These are phyloP conservation scores for Epiblema foenella DNA, from an alignment of 2,888 invertebrate genomes.

Conservation along the genomic window DNA sequence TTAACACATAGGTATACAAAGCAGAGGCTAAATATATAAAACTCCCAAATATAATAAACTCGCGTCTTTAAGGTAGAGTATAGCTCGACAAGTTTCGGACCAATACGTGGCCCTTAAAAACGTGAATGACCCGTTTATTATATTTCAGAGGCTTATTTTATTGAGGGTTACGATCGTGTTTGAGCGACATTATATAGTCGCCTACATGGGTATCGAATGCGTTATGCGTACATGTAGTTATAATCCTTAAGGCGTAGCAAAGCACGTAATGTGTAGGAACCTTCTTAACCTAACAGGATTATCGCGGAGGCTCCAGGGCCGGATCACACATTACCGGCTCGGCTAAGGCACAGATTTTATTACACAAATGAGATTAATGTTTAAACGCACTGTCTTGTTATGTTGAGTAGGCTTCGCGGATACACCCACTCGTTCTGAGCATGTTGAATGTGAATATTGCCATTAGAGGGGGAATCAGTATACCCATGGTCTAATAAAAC, in stretches of 20 bases:
- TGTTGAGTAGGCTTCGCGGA: constrained; percentile 49
- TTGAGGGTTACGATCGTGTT: background rate
- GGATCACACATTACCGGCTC: constrained; percentile 79
- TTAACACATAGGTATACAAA: too few species aligned
- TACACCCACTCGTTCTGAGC: background rate
- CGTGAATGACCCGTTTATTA: too few species aligned
- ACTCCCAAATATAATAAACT: too few species aligned
- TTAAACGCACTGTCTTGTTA: constrained; percentile 62
- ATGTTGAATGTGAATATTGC: background rate
- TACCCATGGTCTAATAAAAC: too few species aligned
- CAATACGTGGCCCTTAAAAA: too few species aligned
- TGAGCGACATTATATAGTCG: constrained; percentile 34
- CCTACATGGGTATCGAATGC: constrained; percentile 65
- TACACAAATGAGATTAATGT: constrained; percentile 84
- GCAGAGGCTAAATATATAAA: too few species aligned
- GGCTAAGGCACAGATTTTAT: constrained; percentile 84
- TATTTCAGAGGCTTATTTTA: background rate
- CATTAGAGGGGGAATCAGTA: background rate
- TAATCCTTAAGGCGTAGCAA: constrained; percentile 89
- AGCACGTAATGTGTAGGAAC: constrained; percentile 89
- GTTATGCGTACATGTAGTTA: constrained; percentile 79
- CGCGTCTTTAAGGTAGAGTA: too few species aligned
- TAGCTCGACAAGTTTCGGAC: too few species aligned
- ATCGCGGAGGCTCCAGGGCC: constrained; percentile 87
- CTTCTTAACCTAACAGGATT: constrained; percentile 90